Percentiles rank a stretch among this genome's conserved stretches.
Evolutionary conservation across 2,113 vertebrate genomes (phyloP).

Genomic region (Orcinus orca): DNA sequence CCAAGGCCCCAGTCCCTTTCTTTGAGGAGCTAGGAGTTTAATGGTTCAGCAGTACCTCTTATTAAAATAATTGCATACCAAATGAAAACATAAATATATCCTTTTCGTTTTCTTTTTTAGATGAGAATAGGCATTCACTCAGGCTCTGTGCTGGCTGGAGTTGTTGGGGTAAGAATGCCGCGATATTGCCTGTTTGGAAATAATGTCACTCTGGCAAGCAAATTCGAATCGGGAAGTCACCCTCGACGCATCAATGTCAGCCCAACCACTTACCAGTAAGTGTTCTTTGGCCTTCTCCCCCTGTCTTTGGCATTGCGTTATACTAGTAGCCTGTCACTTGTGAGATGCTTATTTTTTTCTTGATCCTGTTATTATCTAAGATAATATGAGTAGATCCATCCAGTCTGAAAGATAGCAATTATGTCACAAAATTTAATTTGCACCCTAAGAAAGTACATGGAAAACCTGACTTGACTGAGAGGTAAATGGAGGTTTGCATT

Average conservation of each 20-base stretch:
- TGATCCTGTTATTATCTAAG: background rate
- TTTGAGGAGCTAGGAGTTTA: background rate
- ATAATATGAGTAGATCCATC: background rate
- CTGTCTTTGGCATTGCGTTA: background rate
- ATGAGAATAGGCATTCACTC: constrained; percentile 98
- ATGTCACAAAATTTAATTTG: background rate
- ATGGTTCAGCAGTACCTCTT: background rate
- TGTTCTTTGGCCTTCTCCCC: background rate
- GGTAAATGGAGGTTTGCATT: background rate
- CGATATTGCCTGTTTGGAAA: constrained; percentile 99
- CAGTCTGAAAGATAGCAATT: background rate
- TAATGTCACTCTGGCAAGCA: constrained; percentile 98
- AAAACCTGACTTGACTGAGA: background rate
- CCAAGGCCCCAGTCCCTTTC: background rate
- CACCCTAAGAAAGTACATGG: background rate
- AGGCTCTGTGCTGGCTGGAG: constrained; percentile 95
- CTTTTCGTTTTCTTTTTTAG: constrained; percentile 76
- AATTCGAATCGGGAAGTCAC: constrained; percentile 98
- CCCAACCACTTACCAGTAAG: constrained; percentile 98
- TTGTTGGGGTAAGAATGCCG: constrained; percentile 98
- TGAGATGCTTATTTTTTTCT: background rate
- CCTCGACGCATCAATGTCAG: constrained; percentile 97
- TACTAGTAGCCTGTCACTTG: background rate
- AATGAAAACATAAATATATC: background rate
- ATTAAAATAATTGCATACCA: background rate